A percentile compares a stretch with the other conserved stretches of the same genome.
Evolutionary conservation across 2,113 vertebrate species (phyloP).

Genomic region (Corythoichthys haematopterus): DNA sequence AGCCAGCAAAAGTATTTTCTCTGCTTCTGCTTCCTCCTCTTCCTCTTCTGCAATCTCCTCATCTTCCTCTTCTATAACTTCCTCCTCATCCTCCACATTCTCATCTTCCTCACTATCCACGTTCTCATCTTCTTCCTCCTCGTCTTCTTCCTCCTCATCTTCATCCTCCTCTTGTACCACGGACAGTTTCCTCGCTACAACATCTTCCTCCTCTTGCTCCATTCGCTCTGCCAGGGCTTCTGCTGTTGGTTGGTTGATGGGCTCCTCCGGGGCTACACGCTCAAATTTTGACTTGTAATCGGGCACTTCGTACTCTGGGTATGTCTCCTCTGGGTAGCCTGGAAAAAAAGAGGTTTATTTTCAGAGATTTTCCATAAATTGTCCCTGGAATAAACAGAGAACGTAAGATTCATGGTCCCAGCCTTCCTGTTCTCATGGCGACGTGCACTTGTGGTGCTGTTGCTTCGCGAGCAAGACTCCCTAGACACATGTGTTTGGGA

Average conservation of each 20-base stretch:
- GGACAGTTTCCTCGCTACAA: conserved; percentile 62
- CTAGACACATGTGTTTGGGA: neutral
- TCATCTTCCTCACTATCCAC: conserved; percentile 45
- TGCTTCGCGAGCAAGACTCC: too few relatives aligned
- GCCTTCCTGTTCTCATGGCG: neutral
- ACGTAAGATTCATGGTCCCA: neutral
- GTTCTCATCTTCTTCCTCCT: neutral
- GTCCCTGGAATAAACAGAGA: neutral
- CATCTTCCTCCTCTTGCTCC: conserved; percentile 71
- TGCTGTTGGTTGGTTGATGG: conserved; percentile 72
- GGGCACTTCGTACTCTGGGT: conserved; percentile 75
- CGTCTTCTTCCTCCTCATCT: conserved; percentile 15
- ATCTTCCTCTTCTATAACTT: conserved; percentile 9
- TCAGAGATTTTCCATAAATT: neutral
- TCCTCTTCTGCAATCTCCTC: conserved; percentile 32
- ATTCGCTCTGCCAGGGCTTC: conserved; percentile 89
- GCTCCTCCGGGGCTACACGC: conserved; percentile 70
- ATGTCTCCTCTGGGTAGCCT: conserved; percentile 95
- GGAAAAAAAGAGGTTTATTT: conserved; percentile 27
- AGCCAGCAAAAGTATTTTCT: conserved; percentile 48
- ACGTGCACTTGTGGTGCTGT: neutral
- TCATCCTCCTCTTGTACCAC: conserved; percentile 52
- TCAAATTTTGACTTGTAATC: conserved; percentile 56
- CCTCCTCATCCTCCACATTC: conserved; percentile 1
- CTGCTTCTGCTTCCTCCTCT: conserved; percentile 38